Evolutionary conservation across 2,113 vertebrate genomes (phyloP), one percentile per base, ranked within the genome.

Genomic region (Rhinoptilus africanus): DNA sequence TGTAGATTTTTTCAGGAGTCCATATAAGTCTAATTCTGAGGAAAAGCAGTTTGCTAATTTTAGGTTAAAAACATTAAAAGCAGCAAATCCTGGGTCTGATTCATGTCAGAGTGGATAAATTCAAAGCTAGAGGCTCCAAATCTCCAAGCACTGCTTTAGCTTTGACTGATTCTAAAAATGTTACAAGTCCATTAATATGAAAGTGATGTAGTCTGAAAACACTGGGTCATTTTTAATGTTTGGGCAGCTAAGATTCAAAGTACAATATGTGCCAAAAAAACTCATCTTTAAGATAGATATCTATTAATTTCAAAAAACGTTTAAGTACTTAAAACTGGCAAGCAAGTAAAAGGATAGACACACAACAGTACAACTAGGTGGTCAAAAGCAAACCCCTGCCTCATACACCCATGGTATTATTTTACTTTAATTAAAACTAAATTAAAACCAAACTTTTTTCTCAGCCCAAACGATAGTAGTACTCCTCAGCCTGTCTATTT

Each of bases 61-160:
- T 62, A 79, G 76, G 39, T 69, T 92, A 4, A 77, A 93, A 85
- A 85, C 4, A 24, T 43, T 79, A 62, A 83, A 94, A 89, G 50
- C 22, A 85, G 34, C 15, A 88, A 72, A 88, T 88, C 14, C n/a
- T 88, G 37, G 6, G 30, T 62, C 54, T 81, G 24, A 56, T 71
- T 78, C 47, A 17, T 16, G 28, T 47, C 87, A 48, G 22, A 64
- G 10, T 19, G 17, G 30, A 89, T 75, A 51, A 63, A 56, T 63
- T 59, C 77, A 85, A 45, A 89, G 43, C 18, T 59, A 39, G 56
- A 85, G 56, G 23, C 51, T 82, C 27, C 56, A 41, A 56, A 30
- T 30, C 16, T 82, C 53, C 41, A 76, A 73, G 43, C 35, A 54
- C 4, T 26, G 26, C 34, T 79, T 67, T 45, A 75, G 37, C n/a